Evolutionary conservation across 2,113 vertebrate genomes (phyloP).

Genomic region (Aegotheles bennettii): DNA sequence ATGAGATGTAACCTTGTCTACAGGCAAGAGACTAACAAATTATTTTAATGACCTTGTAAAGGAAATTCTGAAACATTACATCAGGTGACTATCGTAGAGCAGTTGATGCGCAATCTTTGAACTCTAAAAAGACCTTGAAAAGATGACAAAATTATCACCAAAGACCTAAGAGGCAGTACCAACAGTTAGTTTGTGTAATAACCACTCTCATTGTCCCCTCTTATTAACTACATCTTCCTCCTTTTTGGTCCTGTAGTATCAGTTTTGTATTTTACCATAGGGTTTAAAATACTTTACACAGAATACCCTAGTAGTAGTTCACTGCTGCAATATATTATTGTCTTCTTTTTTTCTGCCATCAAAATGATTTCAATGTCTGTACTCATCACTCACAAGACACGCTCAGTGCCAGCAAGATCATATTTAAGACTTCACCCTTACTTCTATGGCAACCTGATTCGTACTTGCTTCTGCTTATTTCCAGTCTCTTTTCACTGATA

Average conservation of each 20-base stretch:
- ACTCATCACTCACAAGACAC: background rate
- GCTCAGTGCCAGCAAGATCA: background rate
- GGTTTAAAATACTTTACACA: background rate
- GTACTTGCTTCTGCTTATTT: background rate
- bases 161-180: background rate
- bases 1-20: background rate
- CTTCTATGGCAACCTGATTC: background rate
- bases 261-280: background rate
- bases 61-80: background rate
- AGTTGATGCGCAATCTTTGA: background rate
- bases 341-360: background rate
- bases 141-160: background rate
- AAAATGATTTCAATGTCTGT: background rate
- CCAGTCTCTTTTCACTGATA: background rate
- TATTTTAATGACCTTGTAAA: background rate
- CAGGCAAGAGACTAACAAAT: background rate
- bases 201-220: rapidly evolving
- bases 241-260: background rate
- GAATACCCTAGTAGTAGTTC: background rate
- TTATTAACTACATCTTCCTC: background rate
- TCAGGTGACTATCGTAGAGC: background rate
- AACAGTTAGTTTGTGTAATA: background rate
- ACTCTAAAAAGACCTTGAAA: background rate
- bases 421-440: background rate
- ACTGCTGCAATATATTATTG: background rate